Base-by-base conservation (phyloP, 30 jellyfish, hydroid and myxozoan genomes). In the Phacellophora camtschatica region DNA sequence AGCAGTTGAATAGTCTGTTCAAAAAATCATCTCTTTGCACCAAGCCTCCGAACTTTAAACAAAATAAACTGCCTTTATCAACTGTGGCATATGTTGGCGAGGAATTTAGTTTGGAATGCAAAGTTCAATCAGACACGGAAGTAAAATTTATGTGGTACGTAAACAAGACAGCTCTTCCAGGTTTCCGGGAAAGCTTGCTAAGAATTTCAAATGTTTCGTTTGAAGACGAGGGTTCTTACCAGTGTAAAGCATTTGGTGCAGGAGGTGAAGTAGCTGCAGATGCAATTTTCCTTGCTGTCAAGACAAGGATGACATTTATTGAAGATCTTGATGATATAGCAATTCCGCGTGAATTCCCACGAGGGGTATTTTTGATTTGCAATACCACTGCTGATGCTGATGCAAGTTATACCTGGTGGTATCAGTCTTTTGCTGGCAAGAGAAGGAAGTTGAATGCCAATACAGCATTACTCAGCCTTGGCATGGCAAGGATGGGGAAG, bases 121-220 rank as follows among this genome's bases (percentile, higher is more conserved):
- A 33, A 27, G 82, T 79, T 6, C 22, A 24, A 19, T 55, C 96
- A 15, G 30, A 36, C 7, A 55, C 92, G 28, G 41, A 35, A 12
- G 83, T 78, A 35, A 22, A 45, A 43, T 92, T 77, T 45, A 25
- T 33, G n/a, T 92, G 98, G 98, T 32, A 2, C 34, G 49, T 85
- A 29, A 92, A 92, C 53, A 82, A 81, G 16, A 77, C 98, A 42
- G 88, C 50, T 4, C 64, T 92, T 11, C 94, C 98, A 18, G 85
- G 63, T 11, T 92, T 53, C 23, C 57, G 55, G 24, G 84, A 32
- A 8, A 56, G 76, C 66, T 25, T 31, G 0, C 69, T 92, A 7
- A 73, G 58, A 23, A 65, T 92, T 15, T 10, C 84, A 3, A 54
- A 53, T 41, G 85, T 80, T 18, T 27, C 70, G 13, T 10, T 18